These are phyloP conservation scores for Itoplectis maculator DNA, from an alignment of 2,888 invertebrate species.

Conservation along the genomic window DNA sequence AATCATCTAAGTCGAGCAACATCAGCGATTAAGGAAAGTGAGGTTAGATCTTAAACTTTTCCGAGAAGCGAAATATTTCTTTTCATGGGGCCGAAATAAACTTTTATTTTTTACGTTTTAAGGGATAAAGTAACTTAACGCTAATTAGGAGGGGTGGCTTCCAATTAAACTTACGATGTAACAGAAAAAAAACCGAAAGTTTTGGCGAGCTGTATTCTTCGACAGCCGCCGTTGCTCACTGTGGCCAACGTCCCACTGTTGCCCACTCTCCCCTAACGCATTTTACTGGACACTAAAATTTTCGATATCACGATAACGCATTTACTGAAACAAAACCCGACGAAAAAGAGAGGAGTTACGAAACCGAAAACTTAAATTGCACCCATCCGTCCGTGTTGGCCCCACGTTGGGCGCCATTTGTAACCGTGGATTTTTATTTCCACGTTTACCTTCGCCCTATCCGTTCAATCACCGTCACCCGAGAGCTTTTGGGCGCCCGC, in stretches of 20 bases:
- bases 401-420: too few species aligned
- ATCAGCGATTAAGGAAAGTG: background rate
- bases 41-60: background rate
- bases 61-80: background rate
- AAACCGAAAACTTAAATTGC: too few species aligned
- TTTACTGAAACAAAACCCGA: too few species aligned
- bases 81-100: background rate
- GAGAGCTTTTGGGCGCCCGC: too few species aligned
- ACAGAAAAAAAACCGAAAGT: background rate
- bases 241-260: too few species aligned
- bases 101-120: background rate
- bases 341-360: too few species aligned
- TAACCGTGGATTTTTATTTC: too few species aligned
- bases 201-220: background rate
- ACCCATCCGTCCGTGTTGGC: too few species aligned
- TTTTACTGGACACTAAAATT: too few species aligned
- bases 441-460: too few species aligned
- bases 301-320: too few species aligned
- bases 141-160: background rate
- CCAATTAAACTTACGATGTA: background rate
- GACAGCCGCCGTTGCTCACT: background rate
- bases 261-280: constrained; percentile 1
- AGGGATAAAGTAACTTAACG: background rate
- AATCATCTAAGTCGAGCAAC: background rate
- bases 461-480: too few species aligned